phyloP scores from a whole-genome alignment of 2,888 invertebrate species.

The Therioaphis trifolii region DNA sequence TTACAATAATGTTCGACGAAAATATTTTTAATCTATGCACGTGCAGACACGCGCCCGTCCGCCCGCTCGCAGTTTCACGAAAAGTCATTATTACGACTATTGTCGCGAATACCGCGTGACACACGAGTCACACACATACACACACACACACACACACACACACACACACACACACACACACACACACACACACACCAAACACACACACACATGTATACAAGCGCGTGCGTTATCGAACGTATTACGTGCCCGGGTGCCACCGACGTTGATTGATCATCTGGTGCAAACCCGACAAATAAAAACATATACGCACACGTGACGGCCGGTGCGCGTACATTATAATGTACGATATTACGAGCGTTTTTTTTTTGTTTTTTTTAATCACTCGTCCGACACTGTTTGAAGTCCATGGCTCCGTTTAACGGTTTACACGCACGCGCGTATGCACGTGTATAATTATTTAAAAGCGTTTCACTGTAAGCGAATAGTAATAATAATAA shows the following conservation, averaged over 20 bases:
- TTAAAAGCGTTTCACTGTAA: neutral
- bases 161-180: too few species aligned
- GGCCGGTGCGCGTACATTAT: neutral
- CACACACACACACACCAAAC: too few species aligned
- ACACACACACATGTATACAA: neutral
- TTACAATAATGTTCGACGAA: conserved; percentile 12
- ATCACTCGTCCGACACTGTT: neutral
- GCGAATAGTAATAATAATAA: too few species aligned
- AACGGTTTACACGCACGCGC: too few species aligned
- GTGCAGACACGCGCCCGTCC: neutral
- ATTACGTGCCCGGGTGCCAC: too few species aligned
- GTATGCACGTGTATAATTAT: neutral
- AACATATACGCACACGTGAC: neutral
- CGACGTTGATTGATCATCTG: neutral
- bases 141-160: too few species aligned
- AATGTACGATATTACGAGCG: too few species aligned
- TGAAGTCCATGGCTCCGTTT: neutral
- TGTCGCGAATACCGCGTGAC: too few species aligned
- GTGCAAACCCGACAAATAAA: neutral
- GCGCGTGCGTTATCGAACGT: too few species aligned
- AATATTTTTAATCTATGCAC: conserved; percentile 40
- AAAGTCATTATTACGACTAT: conserved; percentile 34
- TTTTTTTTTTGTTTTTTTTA: neutral
- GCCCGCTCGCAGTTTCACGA: neutral
- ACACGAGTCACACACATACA: too few species aligned